phyloP scores from a whole-genome alignment of 1,140 invertebrate species.

The Heliothis virescens region DNA sequence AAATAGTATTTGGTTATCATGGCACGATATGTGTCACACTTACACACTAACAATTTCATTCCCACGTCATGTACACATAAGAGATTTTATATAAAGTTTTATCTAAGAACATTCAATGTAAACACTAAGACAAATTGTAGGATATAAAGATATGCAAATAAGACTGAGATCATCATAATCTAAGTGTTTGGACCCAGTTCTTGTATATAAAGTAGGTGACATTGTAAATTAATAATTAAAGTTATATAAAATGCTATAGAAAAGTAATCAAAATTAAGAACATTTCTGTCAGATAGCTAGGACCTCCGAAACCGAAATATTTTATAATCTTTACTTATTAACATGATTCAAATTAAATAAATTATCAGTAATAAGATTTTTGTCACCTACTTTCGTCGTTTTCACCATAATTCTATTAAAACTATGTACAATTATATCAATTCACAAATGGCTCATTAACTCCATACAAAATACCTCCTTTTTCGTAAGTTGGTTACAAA shows the following conservation, averaged over 20 bases:
- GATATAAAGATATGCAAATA: constrained; percentile 28
- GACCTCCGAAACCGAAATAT: too few species aligned
- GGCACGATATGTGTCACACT: constrained; percentile 50
- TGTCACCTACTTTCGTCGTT: background rate
- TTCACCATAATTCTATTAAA: background rate
- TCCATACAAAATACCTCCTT: background rate
- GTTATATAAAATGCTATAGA: too few species aligned
- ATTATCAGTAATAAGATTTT: background rate
- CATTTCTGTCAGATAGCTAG: too few species aligned
- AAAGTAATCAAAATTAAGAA: too few species aligned
- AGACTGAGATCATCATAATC: constrained; percentile 54
- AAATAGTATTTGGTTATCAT: constrained; percentile 49
- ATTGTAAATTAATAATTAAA: too few species aligned
- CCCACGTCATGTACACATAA: background rate
- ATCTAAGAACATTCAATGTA: constrained; percentile 25
- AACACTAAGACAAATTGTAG: background rate
- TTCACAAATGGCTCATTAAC: background rate
- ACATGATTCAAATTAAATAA: too few species aligned
- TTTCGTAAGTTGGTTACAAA: too few species aligned
- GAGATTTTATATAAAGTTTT: constrained; percentile 16
- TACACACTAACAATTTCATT: constrained; percentile 33
- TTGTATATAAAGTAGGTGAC: background rate
- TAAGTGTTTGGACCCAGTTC: constrained; percentile 58
- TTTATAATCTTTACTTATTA: too few species aligned
- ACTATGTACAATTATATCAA: background rate